Percentiles rank a stretch among this genome's conserved stretches.
Conservation (phyloP, 2,888 invertebrate species). For the Margaritifera margaritifera region DNA sequence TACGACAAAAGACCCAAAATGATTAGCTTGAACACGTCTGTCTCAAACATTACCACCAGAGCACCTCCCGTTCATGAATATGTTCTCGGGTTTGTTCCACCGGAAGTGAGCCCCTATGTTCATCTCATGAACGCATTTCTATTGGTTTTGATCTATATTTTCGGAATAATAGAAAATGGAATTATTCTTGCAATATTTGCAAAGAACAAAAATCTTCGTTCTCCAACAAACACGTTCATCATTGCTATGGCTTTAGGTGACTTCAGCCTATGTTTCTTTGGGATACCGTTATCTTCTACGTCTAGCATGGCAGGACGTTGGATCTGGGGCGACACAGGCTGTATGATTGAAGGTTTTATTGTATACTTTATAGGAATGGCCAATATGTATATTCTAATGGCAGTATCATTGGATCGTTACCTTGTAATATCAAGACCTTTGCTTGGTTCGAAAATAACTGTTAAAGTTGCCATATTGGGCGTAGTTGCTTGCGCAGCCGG, state of each 20-base stretch:
- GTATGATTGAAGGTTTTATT: constrained; percentile 31
- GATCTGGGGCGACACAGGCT: constrained; percentile 28
- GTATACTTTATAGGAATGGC: constrained; percentile 33
- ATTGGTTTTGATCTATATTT: constrained; percentile 6
- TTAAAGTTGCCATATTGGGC: constrained; percentile 17
- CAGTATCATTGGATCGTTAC: constrained; percentile 36
- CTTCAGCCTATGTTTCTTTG: constrained; percentile 25
- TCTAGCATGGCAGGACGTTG: constrained; percentile 18
- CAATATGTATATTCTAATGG: constrained; percentile 29
- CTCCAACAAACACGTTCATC: constrained; percentile 48
- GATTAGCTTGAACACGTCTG: too few relatives aligned
- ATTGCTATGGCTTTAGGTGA: constrained; percentile 40
- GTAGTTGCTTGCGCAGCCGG: constrained; percentile 23
- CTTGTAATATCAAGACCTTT: constrained; percentile 34
- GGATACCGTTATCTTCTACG: constrained; percentile 8
- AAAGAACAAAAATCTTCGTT: constrained; percentile 36
- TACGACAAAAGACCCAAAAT: too few relatives aligned
- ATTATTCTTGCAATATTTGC: constrained; percentile 32
- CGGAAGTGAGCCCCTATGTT: too few relatives aligned
- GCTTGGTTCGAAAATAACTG: constrained; percentile 24
- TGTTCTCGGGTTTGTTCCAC: too few relatives aligned
- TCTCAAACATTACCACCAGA: too few relatives aligned
- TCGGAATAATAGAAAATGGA: constrained; percentile 33
- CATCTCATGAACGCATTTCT: not conserved
- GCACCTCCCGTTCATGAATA: too few relatives aligned